Base-by-base conservation (phyloP, 2,888 invertebrate species). In the Brachyptera putata region DNA sequence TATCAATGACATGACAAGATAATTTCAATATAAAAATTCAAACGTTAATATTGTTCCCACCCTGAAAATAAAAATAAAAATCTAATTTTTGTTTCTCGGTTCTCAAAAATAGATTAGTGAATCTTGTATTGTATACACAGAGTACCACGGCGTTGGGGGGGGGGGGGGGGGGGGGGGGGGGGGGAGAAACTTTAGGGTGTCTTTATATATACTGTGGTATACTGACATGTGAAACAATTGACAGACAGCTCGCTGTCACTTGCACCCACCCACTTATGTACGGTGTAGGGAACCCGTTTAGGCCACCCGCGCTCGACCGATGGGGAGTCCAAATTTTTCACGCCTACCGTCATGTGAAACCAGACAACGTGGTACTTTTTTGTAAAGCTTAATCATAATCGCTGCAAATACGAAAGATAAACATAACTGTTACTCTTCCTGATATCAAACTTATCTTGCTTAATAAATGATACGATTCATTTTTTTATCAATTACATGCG, bases 1-100 rank as follows among this genome's bases (percentile, higher is more conserved):
- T 53, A 22, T 53, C 53, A 53, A 14, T 53, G 53, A 53, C 53
- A 53, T 36, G 11, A 7, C 18, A 53, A 53, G 53, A 53, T 53
- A 53, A 53, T 53, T 53, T 22, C 18, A 21, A 18, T 21, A 30
- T 30, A 53, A 53, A 53, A 53, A 53, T 53, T 53, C 36, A 53
- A 53, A 53, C 53, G 21, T 16, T 34, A 18, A 18, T 43, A 18
- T 43, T 30, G 16, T 53, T 9, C 5, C 46, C 34, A 16, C 53
- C 53, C 36, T 22, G 18, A 53, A 21, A 53, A 34, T 34, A 9
- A 34, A 53, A 53, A 53, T 53, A 53, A 53, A 53, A 53, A 53
- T 53, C 11, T 53, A 36, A 53, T 53, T 53, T 16, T 53, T 13
- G 14, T n/a, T 18, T 53, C 53, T 53, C 53, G 53, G 53, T 34